Percentiles rank a stretch among this genome's conserved stretches.
phyloP scores from a whole-genome alignment of 2,888 invertebrate species.

The Sabellastarte sp. region DNA sequence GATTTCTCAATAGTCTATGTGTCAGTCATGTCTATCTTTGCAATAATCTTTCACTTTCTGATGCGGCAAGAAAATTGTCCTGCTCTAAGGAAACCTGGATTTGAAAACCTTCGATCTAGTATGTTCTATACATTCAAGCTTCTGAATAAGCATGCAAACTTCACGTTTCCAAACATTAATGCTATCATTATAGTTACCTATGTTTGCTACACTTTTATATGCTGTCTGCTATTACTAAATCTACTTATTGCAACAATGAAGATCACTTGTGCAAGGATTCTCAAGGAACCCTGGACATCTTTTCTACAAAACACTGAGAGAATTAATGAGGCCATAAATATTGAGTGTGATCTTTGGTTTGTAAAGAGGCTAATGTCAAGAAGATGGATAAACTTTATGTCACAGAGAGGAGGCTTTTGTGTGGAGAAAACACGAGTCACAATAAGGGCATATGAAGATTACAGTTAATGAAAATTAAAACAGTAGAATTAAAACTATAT shows the following conservation, averaged over 20 bases:
- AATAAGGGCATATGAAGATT: too few relatives aligned
- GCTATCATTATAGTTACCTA: background rate
- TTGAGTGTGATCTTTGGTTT: too few relatives aligned
- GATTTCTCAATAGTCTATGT: background rate
- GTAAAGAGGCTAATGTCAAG: too few relatives aligned
- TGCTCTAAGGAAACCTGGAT: background rate
- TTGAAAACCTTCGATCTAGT: background rate
- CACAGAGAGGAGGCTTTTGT: too few relatives aligned
- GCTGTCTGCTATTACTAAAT: background rate
- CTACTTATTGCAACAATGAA: background rate
- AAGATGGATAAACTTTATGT: too few relatives aligned
- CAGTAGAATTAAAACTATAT: too few relatives aligned
- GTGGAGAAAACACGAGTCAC: too few relatives aligned
- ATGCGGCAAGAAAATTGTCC: background rate
- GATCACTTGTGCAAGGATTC: background rate
- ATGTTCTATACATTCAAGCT: background rate
- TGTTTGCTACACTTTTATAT: background rate
- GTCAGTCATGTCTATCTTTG: background rate
- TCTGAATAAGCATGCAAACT: background rate
- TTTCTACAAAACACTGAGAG: background rate
- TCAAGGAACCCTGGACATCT: background rate
- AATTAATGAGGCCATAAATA: background rate
- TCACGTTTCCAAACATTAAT: background rate
- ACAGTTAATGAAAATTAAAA: too few relatives aligned
- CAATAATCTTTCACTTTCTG: background rate